Evolutionary conservation across 2,797 vertebrate species (phyloP).

Genomic region (Microchirus variegatus): DNA sequence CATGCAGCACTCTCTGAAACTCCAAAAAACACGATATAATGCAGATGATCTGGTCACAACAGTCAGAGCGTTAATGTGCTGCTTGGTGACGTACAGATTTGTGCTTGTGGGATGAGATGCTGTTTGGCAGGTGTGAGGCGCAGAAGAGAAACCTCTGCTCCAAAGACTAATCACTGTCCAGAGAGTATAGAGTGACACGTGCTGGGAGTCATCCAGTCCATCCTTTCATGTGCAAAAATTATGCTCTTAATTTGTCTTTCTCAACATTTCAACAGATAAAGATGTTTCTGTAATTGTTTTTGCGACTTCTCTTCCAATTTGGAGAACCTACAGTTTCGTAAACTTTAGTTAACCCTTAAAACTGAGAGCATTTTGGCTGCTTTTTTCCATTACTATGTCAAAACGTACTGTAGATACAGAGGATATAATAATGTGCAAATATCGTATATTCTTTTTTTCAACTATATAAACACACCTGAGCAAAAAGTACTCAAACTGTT

Average conservation of each 20-base stretch:
- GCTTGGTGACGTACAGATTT: slow-evolving; percentile 35
- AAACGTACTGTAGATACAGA: no score
- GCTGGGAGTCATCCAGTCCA: slow-evolving; percentile 25
- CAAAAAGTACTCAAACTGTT: no score
- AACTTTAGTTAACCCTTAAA: no score
- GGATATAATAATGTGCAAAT: no score
- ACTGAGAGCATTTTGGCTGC: no score
- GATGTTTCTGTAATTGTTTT: neutral
- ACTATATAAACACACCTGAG: no score
- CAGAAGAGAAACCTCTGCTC: slow-evolving; percentile 61
- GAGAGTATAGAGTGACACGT: slow-evolving; percentile 56
- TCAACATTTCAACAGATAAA: slow-evolving; percentile 1
- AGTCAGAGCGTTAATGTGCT: slow-evolving; percentile 4
- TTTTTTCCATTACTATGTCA: no score
- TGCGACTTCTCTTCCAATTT: neutral
- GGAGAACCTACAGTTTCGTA: no score
- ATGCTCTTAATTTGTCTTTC: slow-evolving; percentile 28
- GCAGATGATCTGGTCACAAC: slow-evolving; percentile 3
- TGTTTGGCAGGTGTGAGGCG: slow-evolving; percentile 68
- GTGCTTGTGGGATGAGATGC: slow-evolving; percentile 54
- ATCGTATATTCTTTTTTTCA: no score
- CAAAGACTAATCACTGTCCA: slow-evolving; percentile 57
- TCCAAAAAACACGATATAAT: neutral
- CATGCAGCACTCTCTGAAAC: neutral
- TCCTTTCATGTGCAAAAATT: slow-evolving; percentile 12